Conservation (phyloP, 2,797 vertebrate genomes). For the Tragelaphus oryx region DNA sequence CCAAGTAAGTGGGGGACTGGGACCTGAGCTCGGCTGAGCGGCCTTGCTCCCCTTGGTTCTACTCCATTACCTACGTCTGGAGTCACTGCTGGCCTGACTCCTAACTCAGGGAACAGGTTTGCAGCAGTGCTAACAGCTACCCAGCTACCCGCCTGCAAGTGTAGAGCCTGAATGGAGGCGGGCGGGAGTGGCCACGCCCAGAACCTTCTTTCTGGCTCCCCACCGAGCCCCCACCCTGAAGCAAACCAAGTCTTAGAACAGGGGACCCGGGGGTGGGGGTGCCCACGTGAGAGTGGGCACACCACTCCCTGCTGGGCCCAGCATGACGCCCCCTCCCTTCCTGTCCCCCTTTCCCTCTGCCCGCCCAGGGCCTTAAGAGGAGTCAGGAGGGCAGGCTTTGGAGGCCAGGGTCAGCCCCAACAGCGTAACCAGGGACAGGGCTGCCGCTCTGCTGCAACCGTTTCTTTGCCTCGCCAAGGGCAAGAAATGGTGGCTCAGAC, state of each 20-base stretch:
- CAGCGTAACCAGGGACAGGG: too few relatives aligned
- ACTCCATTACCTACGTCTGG: not conserved
- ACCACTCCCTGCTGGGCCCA: not conserved
- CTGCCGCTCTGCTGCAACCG: not conserved
- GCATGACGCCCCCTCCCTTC: not conserved
- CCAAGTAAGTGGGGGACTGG: not conserved
- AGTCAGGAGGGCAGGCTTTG: not conserved
- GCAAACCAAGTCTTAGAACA: not conserved
- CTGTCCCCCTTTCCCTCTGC: not conserved
- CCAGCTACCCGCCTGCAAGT: not conserved
- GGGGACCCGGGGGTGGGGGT: not conserved
- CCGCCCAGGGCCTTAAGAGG: not conserved
- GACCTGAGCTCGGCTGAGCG: not conserved
- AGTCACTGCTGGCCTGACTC: not conserved
- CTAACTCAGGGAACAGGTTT: not conserved
- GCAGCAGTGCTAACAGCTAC: not conserved
- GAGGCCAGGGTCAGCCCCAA: too few relatives aligned
- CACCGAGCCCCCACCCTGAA: not conserved
- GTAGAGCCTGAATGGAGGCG: fast-evolving
- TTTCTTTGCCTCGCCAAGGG: not conserved
- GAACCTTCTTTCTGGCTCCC: not conserved
- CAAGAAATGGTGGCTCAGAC: not conserved
- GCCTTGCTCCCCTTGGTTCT: not conserved
- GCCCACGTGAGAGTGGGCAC: fast-evolving
- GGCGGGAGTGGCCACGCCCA: not conserved